Conservation (phyloP, 2,888 invertebrate species). For the Drosophila rellima region DNA sequence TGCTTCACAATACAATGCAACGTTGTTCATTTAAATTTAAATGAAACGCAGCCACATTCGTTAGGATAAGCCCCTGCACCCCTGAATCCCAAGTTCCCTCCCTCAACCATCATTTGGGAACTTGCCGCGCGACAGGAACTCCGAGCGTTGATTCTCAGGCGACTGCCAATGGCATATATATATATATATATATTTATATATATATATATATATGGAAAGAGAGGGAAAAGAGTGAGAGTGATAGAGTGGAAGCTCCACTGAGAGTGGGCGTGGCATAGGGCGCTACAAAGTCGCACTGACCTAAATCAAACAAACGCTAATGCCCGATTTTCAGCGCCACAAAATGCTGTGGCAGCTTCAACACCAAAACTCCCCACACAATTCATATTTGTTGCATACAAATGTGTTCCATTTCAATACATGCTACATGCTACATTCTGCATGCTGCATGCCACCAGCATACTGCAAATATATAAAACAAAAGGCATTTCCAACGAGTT, state of each 20-base stretch:
- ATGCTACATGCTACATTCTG: slow-evolving; percentile 27
- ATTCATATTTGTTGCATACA: slow-evolving; percentile 67
- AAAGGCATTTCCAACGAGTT: slow-evolving; percentile 26
- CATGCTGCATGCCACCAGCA: slow-evolving; percentile 33
- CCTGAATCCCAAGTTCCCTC: not conserved
- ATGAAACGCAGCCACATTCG: slow-evolving; percentile 66
- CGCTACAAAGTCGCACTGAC: slow-evolving; percentile 56
- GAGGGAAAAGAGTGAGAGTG: not conserved
- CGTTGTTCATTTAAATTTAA: slow-evolving; percentile 74
- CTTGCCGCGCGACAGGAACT: slow-evolving; percentile 12
- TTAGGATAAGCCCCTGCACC: slow-evolving; percentile 42
- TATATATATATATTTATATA: no score
- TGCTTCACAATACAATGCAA: slow-evolving; percentile 63
- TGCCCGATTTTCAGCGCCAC: slow-evolving; percentile 76
- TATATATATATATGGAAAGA: no score
- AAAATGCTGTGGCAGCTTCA: slow-evolving; percentile 57
- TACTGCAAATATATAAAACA: slow-evolving; percentile 41
- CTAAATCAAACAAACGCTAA: slow-evolving; percentile 78
- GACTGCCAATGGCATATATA: slow-evolving; percentile 10
- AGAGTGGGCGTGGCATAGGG: slow-evolving; percentile 39
- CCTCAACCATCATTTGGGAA: slow-evolving; percentile 8
- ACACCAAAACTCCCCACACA: slow-evolving; percentile 30
- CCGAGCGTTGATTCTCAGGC: slow-evolving; percentile 19
- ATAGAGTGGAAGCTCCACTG: not conserved
- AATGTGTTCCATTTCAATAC: slow-evolving; percentile 68